These are phyloP conservation scores for Parochlus steinenii DNA, from an alignment of 2,888 invertebrate species.

Conservation along the genomic window DNA sequence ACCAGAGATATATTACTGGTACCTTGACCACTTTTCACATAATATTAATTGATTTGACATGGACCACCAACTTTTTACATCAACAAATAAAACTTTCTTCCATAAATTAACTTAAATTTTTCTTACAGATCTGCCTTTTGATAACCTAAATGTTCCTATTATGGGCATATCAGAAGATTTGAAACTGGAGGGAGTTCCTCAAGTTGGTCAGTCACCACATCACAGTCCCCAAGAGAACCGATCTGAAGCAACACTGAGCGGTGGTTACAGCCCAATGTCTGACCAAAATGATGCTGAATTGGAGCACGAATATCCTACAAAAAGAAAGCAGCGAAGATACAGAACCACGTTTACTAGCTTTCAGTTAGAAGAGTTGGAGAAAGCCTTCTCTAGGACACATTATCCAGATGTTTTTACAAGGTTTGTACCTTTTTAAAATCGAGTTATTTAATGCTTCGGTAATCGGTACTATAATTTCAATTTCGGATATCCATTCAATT, in stretches of 20 bases:
- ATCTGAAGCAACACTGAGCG: conserved; percentile 30
- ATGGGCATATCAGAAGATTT: conserved; percentile 35
- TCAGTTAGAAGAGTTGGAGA: conserved; percentile 89
- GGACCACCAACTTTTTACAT: too few relatives aligned
- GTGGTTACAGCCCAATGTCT: conserved; percentile 33
- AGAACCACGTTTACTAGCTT: conserved; percentile 90
- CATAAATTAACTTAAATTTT: too few relatives aligned
- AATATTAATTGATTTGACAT: too few relatives aligned
- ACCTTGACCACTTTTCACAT: too few relatives aligned
- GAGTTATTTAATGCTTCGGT: too few relatives aligned
- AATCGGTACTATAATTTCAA: too few relatives aligned
- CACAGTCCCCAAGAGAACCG: conserved; percentile 32
- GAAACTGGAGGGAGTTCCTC: conserved; percentile 31
- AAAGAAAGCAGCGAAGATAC: conserved; percentile 78
- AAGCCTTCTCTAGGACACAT: conserved; percentile 92
- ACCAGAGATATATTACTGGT: too few relatives aligned
- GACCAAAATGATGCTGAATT: conserved; percentile 45
- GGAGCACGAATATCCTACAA: conserved; percentile 65
- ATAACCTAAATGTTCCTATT: too few relatives aligned
- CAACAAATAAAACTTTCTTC: too few relatives aligned
- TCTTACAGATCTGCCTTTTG: too few relatives aligned
- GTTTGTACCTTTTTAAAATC: conserved; percentile 32
- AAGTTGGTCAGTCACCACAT: conserved; percentile 30
- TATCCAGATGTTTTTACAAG: conserved; percentile 97
- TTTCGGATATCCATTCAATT: too few relatives aligned